A percentile compares a stretch with the other conserved stretches of the same genome.
These are phyloP conservation scores for Tetramorium bicarinatum DNA, from an alignment of 2,888 invertebrate species.

Conservation along the genomic window DNA sequence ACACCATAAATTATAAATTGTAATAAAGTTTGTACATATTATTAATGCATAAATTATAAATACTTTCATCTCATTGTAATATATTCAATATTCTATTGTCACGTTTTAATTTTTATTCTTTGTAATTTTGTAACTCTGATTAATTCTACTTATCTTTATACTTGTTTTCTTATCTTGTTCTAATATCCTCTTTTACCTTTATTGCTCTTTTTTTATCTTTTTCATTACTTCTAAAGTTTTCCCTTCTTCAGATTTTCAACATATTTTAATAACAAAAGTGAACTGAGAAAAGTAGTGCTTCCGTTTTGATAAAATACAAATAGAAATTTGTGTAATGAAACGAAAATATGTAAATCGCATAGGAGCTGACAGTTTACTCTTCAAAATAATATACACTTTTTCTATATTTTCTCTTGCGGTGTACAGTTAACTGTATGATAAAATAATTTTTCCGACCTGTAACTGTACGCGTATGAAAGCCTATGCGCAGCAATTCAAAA, in stretches of 20 bases:
- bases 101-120: background rate
- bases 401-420: background rate
- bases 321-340: background rate
- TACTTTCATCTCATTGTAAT: background rate
- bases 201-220: background rate
- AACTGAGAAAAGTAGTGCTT: background rate
- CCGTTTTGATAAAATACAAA: background rate
- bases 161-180: background rate
- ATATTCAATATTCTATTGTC: background rate
- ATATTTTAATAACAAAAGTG: conserved; percentile 23
- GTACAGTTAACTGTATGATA: background rate
- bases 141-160: background rate
- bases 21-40: background rate
- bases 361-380: background rate
- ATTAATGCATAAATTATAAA: background rate
- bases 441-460: conserved; percentile 18
- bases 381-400: conserved; percentile 19
- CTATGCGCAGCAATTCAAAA: conserved; percentile 10
- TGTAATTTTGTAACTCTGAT: background rate
- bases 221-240: background rate
- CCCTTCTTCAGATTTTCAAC: background rate
- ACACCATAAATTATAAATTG: background rate
- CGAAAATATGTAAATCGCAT: background rate
- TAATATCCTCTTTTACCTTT: background rate
- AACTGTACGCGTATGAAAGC: background rate